Conservation (phyloP, 2,888 invertebrate species). For the Campoplex capitator region DNA sequence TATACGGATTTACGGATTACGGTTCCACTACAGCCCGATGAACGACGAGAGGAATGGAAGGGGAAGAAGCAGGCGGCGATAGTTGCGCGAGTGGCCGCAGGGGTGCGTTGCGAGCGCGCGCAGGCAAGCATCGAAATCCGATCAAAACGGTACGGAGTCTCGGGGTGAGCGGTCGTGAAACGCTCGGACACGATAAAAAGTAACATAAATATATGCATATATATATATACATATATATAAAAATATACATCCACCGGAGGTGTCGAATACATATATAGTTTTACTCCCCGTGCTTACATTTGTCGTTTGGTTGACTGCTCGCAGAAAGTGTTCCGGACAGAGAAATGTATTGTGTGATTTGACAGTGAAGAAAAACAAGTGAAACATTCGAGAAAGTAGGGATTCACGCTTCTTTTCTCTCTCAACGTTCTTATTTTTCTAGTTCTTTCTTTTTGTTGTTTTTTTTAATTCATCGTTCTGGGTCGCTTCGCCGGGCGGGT, state of each 20-base stretch:
- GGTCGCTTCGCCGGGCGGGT: constrained; percentile 63
- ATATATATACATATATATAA: not conserved
- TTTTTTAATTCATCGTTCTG: constrained; percentile 60
- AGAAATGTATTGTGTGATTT: constrained; percentile 76
- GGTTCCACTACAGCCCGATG: constrained; percentile 16
- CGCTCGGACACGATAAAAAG: constrained; percentile 67
- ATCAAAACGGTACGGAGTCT: constrained; percentile 79
- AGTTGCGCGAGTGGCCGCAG: constrained; percentile 63
- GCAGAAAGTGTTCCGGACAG: constrained; percentile 60
- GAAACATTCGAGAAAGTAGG: constrained; percentile 71
- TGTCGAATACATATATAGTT: constrained; percentile 43
- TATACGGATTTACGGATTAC: not conserved
- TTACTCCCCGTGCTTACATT: constrained; percentile 43
- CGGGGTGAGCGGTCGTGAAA: constrained; percentile 79
- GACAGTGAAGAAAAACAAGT: constrained; percentile 76
- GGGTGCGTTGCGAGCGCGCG: constrained; percentile 72
- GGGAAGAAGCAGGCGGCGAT: constrained; percentile 22
- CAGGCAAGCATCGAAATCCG: constrained; percentile 71
- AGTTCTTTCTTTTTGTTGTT: constrained; percentile 40
- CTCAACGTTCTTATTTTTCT: constrained; percentile 16
- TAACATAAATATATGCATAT: constrained; percentile 14
- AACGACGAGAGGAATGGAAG: not conserved
- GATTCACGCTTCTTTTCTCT: constrained; percentile 38
- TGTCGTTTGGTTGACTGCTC: constrained; percentile 27
- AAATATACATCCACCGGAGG: constrained; percentile 33